Percentiles rank a stretch among this genome's conserved stretches.
phyloP scores from a whole-genome alignment of 2,113 vertebrate species.

The Ardeotis arabs region DNA sequence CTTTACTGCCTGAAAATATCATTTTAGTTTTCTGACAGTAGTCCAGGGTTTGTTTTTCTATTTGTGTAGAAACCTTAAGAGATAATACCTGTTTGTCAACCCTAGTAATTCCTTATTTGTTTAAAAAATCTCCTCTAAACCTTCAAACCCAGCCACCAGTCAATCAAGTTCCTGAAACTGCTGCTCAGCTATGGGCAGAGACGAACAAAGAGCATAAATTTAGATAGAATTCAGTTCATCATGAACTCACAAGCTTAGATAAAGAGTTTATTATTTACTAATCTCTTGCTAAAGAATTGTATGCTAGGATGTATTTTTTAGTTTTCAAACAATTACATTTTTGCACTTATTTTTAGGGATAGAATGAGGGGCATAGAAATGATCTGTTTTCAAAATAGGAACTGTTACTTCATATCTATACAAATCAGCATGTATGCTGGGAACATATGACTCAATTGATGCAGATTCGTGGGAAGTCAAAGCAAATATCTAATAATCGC shows the following conservation, averaged over 20 bases:
- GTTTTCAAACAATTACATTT: background rate
- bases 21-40: background rate
- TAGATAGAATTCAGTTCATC: background rate
- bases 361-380: background rate
- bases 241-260: background rate
- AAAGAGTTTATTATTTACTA: background rate
- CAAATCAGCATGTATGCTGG: background rate
- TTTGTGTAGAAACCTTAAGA: background rate
- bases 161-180: background rate
- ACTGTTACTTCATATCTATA: background rate
- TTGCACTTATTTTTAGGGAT: accelerated
- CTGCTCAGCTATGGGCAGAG: background rate
- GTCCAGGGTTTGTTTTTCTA: background rate
- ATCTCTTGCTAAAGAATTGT: background rate
- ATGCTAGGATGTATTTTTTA: background rate
- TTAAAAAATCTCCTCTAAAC: background rate
- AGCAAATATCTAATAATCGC: background rate
- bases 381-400: background rate
- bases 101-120: background rate
- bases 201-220: background rate
- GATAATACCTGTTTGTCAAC: background rate
- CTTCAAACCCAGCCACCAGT: background rate
- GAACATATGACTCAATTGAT: background rate
- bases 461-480: background rate
- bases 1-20: background rate